Evolutionary conservation across 1,140 invertebrate genomes (phyloP), one percentile per base, ranked within the genome.

Genomic region (Bombyx mandarina): DNA sequence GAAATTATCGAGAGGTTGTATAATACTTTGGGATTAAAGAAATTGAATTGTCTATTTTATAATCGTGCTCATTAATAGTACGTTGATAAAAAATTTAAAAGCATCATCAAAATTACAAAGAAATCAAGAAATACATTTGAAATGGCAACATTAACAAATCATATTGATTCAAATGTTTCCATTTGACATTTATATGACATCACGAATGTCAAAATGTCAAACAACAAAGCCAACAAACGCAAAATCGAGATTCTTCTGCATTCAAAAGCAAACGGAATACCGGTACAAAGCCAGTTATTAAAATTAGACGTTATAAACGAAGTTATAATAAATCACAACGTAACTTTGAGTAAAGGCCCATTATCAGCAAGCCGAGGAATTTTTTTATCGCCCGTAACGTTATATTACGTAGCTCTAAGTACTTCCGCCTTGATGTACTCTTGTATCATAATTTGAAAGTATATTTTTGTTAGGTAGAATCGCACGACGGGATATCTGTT

Each of bases 351-450:
- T 58, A 61, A 61, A 58, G 53, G 45, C 45, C 48, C 60, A 56
- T 63, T 68, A 65, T 63, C 62, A 62, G 56, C 43, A 45, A 43
- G 50, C 54, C n/a, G 47, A 46, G 52, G 56, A 7, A 54, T 10
- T 45, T 22, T 62, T 65, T 68, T 68, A 68, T 68, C 52, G 58
- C 63, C 43, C 58, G 57, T 61, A 62, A 68, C 61, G 58, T 51
- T 56, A 59, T 60, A 62, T 60, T 62, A 59, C 54, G 51, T 53
- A 53, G 49, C 52, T 52, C 45, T 51, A 57, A 65, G 60, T 54
- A 63, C 59, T 63, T 63, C 57, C 61, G 47, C 45, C 45, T 42
- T 12, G 50, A 26, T 43, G 54, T 43, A 43, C 51, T 44, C 54
- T 44, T 61, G 61, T 65, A 49, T 65, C 56, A 61, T 68, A 65